phyloP scores from a whole-genome alignment of 2,113 vertebrate genomes.

The Tupaia chinensis region DNA sequence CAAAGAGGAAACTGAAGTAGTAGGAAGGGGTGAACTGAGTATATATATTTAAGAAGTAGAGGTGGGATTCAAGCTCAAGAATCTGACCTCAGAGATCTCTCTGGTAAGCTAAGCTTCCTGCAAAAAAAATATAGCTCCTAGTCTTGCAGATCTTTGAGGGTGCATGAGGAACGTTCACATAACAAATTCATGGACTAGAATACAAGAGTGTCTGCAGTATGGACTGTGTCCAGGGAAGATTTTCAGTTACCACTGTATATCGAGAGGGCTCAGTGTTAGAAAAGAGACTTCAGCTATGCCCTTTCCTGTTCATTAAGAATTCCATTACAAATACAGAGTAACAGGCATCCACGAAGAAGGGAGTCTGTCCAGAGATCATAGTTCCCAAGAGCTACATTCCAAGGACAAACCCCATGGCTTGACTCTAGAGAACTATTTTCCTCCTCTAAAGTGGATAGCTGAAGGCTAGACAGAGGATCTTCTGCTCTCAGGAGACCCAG shows the following conservation, averaged over 20 bases:
- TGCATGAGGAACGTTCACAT: background rate
- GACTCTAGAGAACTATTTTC: slow-evolving; percentile 37
- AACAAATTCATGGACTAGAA: background rate
- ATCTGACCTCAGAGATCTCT: background rate
- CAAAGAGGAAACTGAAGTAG: background rate
- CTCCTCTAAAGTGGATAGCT: background rate
- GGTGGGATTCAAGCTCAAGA: background rate
- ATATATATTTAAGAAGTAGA: background rate
- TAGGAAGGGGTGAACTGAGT: background rate
- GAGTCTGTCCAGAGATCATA: background rate
- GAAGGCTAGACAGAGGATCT: background rate
- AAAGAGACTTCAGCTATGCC: background rate
- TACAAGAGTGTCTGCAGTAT: background rate
- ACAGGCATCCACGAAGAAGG: background rate
- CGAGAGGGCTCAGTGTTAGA: background rate
- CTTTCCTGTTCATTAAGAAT: background rate
- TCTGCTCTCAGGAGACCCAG: background rate
- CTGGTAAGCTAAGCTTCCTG: background rate
- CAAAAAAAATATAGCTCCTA: background rate
- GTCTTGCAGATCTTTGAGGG: background rate
- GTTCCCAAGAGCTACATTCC: background rate
- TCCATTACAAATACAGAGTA: background rate
- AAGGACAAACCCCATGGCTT: slow-evolving; percentile 2
- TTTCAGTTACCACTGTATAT: background rate
- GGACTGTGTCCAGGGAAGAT: background rate